A percentile compares a stretch with the other conserved stretches of the same genome.
These are phyloP conservation scores for Eudyptes chrysolophus DNA, from an alignment of 2,113 vertebrate species.

Conservation along the genomic window DNA sequence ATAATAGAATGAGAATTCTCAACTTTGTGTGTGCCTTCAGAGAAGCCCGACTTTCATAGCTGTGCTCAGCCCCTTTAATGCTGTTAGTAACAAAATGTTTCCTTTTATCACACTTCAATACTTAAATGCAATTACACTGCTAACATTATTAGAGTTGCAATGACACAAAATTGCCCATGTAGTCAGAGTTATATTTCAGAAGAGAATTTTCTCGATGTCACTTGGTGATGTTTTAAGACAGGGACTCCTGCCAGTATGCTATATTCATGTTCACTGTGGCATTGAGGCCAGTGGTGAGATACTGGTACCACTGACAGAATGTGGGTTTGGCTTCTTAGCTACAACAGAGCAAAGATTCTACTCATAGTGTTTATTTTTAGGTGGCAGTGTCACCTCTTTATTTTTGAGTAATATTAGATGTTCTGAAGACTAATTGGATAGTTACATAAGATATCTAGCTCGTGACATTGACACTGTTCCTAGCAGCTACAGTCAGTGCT, in stretches of 20 bases:
- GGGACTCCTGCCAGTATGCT: background rate
- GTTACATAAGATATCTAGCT: background rate
- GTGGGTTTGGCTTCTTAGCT: background rate
- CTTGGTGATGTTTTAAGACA: background rate
- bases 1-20: background rate
- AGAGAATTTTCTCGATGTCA: background rate
- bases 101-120: too few species aligned
- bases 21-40: background rate
- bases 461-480: slow-evolving; percentile 7
- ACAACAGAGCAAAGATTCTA: background rate
- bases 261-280: background rate
- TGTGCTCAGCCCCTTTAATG: background rate
- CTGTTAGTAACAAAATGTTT: background rate
- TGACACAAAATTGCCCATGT: background rate
- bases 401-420: background rate
- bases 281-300: background rate
- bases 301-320: background rate
- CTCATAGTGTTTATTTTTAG: background rate
- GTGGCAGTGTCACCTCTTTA: background rate
- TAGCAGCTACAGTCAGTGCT: background rate
- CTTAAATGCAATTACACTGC: background rate
- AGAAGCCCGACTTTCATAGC: background rate
- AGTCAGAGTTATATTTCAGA: background rate
- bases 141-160: background rate
- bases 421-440: background rate